phyloP scores from a whole-genome alignment of 2,113 vertebrate genomes.

The Protobothrops mucrosquamatus region DNA sequence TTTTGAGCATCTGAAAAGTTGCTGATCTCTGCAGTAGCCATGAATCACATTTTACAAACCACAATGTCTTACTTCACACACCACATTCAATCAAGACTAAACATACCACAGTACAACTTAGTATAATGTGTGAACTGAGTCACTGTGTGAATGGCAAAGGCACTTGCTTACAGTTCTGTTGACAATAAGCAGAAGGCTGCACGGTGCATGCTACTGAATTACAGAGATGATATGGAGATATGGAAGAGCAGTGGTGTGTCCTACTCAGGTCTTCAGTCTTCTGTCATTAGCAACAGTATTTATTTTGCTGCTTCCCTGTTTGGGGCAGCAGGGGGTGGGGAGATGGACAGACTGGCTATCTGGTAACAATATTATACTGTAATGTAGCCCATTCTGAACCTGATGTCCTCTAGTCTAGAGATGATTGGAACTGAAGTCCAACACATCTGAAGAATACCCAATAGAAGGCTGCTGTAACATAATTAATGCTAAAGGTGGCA shows the following conservation, averaged over 20 bases:
- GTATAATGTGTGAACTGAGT: background rate
- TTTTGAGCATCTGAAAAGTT: background rate
- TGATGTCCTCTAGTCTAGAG: background rate
- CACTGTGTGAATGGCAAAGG: background rate
- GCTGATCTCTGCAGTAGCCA: background rate
- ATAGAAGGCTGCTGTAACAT: too few relatives aligned
- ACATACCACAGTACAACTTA: background rate
- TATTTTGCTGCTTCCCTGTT: background rate
- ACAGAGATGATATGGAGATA: background rate
- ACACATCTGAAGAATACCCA: background rate
- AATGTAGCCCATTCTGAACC: background rate
- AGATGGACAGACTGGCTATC: background rate
- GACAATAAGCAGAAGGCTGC: background rate
- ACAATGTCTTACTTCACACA: background rate
- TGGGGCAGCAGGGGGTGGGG: background rate
- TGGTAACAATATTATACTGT: background rate
- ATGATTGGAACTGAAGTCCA: background rate
- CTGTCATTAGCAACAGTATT: background rate
- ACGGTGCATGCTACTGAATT: background rate
- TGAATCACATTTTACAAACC: background rate
- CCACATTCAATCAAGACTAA: background rate
- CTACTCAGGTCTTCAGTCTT: background rate
- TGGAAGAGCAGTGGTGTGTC: background rate
- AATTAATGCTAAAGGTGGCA: background rate
- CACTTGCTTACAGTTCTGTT: background rate